These are phyloP conservation scores for Micrasema minimum DNA, from an alignment of 1,140 invertebrate species.

Conservation along the genomic window DNA sequence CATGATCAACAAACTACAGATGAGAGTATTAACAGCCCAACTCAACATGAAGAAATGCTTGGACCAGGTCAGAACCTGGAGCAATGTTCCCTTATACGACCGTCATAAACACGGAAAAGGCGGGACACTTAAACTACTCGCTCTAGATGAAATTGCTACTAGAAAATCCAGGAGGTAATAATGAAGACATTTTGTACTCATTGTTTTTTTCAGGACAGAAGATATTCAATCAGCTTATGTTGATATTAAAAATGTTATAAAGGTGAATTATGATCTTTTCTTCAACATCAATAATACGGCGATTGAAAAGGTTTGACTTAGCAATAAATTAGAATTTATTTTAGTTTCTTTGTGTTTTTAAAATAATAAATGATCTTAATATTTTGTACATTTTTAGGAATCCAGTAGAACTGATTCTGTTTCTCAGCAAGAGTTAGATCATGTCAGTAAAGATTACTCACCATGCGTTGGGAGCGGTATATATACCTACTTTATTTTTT, in stretches of 20 bases:
- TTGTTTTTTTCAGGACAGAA: conserved; percentile 42
- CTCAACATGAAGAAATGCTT: conserved; percentile 70
- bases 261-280: conserved; percentile 57
- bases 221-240: conserved; percentile 56
- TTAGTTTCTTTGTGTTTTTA: no score
- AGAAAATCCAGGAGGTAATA: conserved; percentile 54
- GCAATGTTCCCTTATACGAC: conserved; percentile 75
- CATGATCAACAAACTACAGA: conserved; percentile 68
- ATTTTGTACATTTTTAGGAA: background rate
- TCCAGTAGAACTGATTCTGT: background rate
- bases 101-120: conserved; percentile 57
- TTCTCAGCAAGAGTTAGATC: no score
- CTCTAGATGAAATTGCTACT: conserved; percentile 59
- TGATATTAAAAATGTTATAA: conserved; percentile 58
- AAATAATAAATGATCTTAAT: no score
- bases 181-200: no score
- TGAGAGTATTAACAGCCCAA: conserved; percentile 74
- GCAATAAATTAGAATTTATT: no score
- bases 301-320: conserved; percentile 10
- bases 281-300: conserved; percentile 28
- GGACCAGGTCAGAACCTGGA: conserved; percentile 75
- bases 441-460: no score
- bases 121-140: conserved; percentile 60
- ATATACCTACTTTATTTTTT: no score
- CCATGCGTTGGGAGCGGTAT: no score